These are phyloP conservation scores for Furcula furcula DNA, from an alignment of 2,888 invertebrate species.

Conservation along the genomic window DNA sequence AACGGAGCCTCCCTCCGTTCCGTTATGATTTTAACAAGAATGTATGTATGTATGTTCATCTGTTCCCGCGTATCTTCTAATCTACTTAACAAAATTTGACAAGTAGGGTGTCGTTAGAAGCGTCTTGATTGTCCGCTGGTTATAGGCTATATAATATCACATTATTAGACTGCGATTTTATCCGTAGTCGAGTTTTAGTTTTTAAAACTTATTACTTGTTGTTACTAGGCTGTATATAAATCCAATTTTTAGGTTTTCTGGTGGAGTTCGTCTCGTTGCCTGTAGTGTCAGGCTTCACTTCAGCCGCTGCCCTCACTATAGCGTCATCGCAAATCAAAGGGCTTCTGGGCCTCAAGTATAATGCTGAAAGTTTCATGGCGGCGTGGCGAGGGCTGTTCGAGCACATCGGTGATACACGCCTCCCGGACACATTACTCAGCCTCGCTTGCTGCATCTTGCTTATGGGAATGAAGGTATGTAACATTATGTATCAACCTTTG, in stretches of 20 bases:
- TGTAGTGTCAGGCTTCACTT: slow-evolving; percentile 88
- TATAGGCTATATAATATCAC: no score
- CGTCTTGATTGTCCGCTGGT: no score
- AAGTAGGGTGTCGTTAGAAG: no score
- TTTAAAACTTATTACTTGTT: no score
- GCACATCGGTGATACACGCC: slow-evolving; percentile 77
- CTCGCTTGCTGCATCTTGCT: slow-evolving; percentile 82
- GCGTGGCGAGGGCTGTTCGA: slow-evolving; percentile 81
- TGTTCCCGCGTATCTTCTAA: no score
- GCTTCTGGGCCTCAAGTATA: slow-evolving; percentile 82
- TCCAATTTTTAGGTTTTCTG: slow-evolving; percentile 83
- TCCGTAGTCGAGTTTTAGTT: no score
- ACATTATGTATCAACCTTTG: neutral
- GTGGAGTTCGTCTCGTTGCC: slow-evolving; percentile 88
- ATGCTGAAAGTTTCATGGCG: slow-evolving; percentile 82
- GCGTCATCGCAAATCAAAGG: slow-evolving; percentile 88
- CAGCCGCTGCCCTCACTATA: slow-evolving; percentile 88
- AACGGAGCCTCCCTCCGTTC: no score
- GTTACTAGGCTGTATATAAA: no score
- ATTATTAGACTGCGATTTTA: no score
- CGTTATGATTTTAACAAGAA: no score
- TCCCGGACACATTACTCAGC: slow-evolving; percentile 84
- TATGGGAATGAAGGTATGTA: slow-evolving; percentile 82
- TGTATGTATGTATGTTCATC: no score
- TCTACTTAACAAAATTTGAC: no score